These are phyloP conservation scores for Sylvilagus bachmani DNA, from an alignment of 2,113 vertebrate genomes.

Conservation along the genomic window DNA sequence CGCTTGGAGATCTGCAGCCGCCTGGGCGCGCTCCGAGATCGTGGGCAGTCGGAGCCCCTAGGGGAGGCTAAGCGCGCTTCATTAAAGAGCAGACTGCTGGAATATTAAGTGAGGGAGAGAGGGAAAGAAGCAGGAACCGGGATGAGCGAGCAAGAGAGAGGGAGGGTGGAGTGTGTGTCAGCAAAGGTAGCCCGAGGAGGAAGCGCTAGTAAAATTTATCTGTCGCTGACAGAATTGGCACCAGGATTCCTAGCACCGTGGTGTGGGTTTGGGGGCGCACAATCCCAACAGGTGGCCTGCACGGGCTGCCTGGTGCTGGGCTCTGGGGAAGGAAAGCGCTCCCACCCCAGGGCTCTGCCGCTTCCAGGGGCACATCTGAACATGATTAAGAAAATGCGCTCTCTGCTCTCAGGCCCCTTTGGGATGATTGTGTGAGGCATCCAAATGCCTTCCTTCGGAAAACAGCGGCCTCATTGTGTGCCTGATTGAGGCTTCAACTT, in stretches of 20 bases:
- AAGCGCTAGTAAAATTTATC: neutral
- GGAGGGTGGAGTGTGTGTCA: too few relatives aligned
- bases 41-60: neutral
- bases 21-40: conserved; percentile 68
- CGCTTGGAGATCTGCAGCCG: conserved; percentile 78
- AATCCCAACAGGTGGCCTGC: conserved; percentile 77
- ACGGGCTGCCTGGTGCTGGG: neutral
- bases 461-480: conserved; percentile 80
- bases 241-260: neutral
- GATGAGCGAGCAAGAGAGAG: neutral
- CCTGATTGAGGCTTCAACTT: conserved; percentile 79
- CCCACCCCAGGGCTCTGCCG: accelerated
- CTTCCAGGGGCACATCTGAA: conserved; percentile 46
- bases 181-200: neutral
- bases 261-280: neutral
- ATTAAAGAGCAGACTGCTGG: conserved; percentile 28
- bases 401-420: conserved; percentile 48
- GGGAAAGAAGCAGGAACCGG: neutral
- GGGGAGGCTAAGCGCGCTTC: conserved; percentile 10
- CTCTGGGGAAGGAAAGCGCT: neutral
- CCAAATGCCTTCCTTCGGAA: conserved; percentile 76
- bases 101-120: neutral
- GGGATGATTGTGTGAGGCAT: conserved; percentile 72
- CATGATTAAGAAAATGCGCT: conserved; percentile 51
- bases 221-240: neutral